Evolutionary conservation across 2,113 vertebrate species (phyloP).

Genomic region (Daboia siamensis): DNA sequence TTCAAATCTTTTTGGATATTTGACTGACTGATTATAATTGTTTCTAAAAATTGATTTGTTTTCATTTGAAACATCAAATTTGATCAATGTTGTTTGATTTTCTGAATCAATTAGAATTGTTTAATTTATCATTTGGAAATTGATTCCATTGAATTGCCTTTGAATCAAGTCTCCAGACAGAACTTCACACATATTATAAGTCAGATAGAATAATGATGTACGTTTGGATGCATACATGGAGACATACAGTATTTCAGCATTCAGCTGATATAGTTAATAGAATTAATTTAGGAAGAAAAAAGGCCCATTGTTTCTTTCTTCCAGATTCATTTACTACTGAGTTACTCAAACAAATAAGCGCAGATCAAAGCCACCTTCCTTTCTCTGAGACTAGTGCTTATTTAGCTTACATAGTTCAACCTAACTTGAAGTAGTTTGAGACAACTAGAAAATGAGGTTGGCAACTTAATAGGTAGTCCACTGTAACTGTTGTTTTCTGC

Average conservation of each 20-base stretch:
- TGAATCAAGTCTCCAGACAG: not conserved
- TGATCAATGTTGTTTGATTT: not conserved
- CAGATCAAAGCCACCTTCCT: not conserved
- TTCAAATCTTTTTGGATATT: not conserved
- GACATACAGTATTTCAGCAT: not conserved
- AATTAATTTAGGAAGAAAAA: not conserved
- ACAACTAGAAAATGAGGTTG: not conserved
- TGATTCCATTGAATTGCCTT: not conserved
- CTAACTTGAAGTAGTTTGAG: not conserved
- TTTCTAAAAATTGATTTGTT: not conserved
- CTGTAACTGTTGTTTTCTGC: not conserved
- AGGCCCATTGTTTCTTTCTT: not conserved
- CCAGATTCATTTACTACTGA: not conserved
- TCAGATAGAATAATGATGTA: too few species aligned
- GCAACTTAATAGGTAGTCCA: not conserved
- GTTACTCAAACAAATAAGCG: too few species aligned
- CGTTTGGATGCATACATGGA: not conserved
- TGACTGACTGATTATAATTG: not conserved
- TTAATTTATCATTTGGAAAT: not conserved
- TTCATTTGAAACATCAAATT: not conserved
- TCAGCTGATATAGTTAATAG: not conserved
- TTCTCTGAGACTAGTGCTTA: not conserved
- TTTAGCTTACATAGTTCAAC: not conserved
- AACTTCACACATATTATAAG: not conserved
- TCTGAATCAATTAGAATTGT: not conserved